Evolutionary conservation across 2,113 vertebrate genomes (phyloP), one percentile per base, ranked within the genome.

Genomic region (Haemorhous mexicanus): DNA sequence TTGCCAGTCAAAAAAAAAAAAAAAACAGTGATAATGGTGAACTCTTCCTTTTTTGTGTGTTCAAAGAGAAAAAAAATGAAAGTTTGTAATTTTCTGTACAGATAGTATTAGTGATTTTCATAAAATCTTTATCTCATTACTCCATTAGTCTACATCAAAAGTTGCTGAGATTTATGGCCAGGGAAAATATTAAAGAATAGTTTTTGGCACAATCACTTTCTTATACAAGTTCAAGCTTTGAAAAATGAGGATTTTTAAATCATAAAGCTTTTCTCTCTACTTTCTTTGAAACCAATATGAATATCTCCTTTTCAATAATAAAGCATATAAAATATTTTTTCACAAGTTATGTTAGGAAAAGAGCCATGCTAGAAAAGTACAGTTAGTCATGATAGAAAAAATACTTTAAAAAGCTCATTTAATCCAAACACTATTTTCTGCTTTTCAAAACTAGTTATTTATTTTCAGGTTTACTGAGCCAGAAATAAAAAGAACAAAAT

Each of bases 401-500:
- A 87, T 16, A 41, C 4, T 84, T 92, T 63, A 26, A 78, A 86
- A 84, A 86, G 19, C 33, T 67, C 11, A 74, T 92, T 93, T 24
- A 59, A 56, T 79, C 8, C 28, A 69, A 14, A 33, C 8, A 9
- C 14, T 43, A 32, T 50, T 74, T 92, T 86, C 46, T 33, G 30
- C 27, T 81, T 89, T 90, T 66, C 11, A 11, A 84, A 62, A 44
- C 16, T 66, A 37, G 44, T 73, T 87, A 68, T 85, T 83, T 96
- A 74, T 87, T 90, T 73, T 59, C 35, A 55, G 18, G 50, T 93
- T 84, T 91, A 82, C 21, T 61, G n/a, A 85, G 55, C 16, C 74
- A 94, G 59, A 87, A 93, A 59, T 77, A 68, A 69, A 91, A 89
- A 63, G 12, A 90, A 88, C 47, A 86, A 93, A 95, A 89, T 91